Evolutionary conservation across 2,888 invertebrate genomes (phyloP), one percentile per base, ranked within the genome.

Genomic region (Hylaea fasciaria): DNA sequence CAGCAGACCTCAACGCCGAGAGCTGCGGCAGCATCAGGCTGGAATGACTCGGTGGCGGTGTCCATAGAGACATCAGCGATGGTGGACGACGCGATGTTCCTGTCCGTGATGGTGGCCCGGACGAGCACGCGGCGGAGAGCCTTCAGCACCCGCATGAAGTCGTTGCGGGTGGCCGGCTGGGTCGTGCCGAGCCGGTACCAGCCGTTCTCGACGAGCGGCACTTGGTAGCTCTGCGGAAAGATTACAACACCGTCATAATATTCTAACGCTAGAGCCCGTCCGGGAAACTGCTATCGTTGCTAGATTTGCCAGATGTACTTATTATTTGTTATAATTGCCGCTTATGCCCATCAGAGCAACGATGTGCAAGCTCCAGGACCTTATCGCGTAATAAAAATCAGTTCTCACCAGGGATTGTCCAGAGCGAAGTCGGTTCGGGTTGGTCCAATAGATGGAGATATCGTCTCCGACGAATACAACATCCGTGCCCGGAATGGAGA

Each of bases 11-110:
- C 99, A 49, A 99, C 95, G 57, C 95, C 95, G 3, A 92, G 93
- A 0, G 98, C 97, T 43, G 92, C 90, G 9, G 93, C 93, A 71
- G 91, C 94, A 0, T 93, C 93, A 35, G 95, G 94, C 46, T 93
- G 91, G 2, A 77, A 80, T 48, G 94, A 94, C 40, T 94, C 93
- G 0, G 95, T 94, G 0, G 98, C 97, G 1, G 96, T 96, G 71
- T 98, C 98, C 84, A 99, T 93, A 17, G 95, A 94, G 0, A 99
- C 96, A 78, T 98, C 97, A 60, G 96, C 95, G 45, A 99, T 94
- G 49, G 94, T 94, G 0, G 95, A 94, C 0, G 93, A 90, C 61
- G 94, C 94, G 65, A 96, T 94, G 51, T 7, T 32, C 32, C 10
- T 7, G 32, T 32, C 32, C 0, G 77, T 70, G 46, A 94, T 94